A percentile compares a stretch with the other conserved stretches of the same genome.
These are phyloP conservation scores for Philhelius pedissequus DNA, from an alignment of 2,888 invertebrate genomes.

Conservation along the genomic window DNA sequence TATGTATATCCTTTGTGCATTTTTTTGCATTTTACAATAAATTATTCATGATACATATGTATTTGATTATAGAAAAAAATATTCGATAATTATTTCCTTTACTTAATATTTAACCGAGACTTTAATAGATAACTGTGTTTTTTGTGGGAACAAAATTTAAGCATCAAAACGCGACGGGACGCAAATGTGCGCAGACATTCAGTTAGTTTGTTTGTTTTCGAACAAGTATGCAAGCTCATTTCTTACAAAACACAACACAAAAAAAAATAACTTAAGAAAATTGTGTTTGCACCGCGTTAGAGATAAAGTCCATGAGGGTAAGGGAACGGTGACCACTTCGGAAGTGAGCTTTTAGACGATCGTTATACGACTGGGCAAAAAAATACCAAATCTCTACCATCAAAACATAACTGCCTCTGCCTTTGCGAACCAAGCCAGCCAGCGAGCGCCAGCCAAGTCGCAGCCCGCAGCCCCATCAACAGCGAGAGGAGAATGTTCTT, in stretches of 20 bases:
- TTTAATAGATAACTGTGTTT: not conserved
- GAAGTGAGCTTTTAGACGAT: conserved; percentile 63
- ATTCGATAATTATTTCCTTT: not conserved
- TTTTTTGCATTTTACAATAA: not conserved
- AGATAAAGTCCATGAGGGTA: conserved; percentile 55
- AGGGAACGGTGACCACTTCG: conserved; percentile 58
- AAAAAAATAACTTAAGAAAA: conserved; percentile 44
- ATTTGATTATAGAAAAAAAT: not conserved
- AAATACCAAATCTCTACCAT: conserved; percentile 20
- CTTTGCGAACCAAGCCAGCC: not conserved
- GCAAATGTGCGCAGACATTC: not conserved
- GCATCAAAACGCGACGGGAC: conserved; percentile 16
- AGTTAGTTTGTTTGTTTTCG: conserved; percentile 20
- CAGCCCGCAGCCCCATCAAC: not conserved
- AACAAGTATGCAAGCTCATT: conserved; percentile 21
- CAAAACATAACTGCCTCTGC: conserved; percentile 14
- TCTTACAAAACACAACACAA: conserved; percentile 17
- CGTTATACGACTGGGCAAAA: conserved; percentile 38
- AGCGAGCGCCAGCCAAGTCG: not conserved
- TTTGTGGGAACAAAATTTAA: not conserved
- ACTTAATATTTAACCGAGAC: not conserved
- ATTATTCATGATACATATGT: not conserved
- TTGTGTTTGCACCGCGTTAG: conserved; percentile 50
- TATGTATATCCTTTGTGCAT: not conserved
- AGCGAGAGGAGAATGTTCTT: conserved; percentile 51